Percentiles rank a stretch among this genome's conserved stretches.
phyloP scores from a whole-genome alignment of 2,797 vertebrate species.

The Dendrocincla tyrannina region DNA sequence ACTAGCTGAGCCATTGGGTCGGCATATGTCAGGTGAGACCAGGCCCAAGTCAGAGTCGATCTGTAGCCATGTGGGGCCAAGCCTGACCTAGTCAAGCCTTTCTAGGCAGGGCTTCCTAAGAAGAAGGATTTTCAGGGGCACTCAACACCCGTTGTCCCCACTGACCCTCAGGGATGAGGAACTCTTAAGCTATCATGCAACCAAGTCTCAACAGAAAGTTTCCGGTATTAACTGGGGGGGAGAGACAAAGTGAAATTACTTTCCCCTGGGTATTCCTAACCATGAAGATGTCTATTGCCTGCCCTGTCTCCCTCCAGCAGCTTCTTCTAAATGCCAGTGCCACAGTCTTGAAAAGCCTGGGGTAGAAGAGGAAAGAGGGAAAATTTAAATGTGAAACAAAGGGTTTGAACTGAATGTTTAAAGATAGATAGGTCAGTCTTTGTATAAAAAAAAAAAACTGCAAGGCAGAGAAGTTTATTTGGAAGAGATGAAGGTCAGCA shows the following conservation, averaged over 20 bases:
- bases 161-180: not conserved
- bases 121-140: constrained; percentile 10
- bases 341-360: not conserved
- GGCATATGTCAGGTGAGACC: constrained; percentile 50
- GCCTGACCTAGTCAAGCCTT: constrained; percentile 22
- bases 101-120: constrained; percentile 1
- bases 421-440: not conserved
- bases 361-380: not conserved
- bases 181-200: not conserved
- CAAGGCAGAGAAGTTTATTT: not conserved
- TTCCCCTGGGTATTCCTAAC: not conserved
- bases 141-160: not conserved
- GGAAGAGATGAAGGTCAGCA: constrained; percentile 7
- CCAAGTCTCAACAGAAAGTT: not conserved
- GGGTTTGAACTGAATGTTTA: not conserved
- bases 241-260: not conserved
- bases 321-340: not conserved
- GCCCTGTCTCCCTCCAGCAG: not conserved
- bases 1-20: constrained; percentile 52
- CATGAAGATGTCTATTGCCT: not conserved
- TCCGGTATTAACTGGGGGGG: not conserved
- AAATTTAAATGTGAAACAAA: not conserved
- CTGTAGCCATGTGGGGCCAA: not conserved
- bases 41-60: not conserved
- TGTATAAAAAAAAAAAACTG: not conserved